These are phyloP conservation scores for Tillus elongatus DNA, from an alignment of 2,888 invertebrate genomes.

Conservation along the genomic window DNA sequence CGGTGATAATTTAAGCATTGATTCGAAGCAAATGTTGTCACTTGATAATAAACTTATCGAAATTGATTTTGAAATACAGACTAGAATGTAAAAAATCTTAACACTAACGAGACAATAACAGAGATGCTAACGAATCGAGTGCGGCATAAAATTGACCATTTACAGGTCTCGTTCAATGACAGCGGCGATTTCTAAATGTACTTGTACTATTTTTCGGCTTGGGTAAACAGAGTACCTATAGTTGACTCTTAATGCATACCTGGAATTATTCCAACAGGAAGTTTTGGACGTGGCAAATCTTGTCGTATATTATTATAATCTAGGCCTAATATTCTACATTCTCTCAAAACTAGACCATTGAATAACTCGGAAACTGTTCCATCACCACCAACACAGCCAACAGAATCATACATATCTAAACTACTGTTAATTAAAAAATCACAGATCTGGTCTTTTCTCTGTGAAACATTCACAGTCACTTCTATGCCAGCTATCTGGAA, in stretches of 20 bases:
- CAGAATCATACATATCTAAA: constrained; percentile 54
- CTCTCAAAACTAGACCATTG: constrained; percentile 58
- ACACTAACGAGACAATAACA: too few species aligned
- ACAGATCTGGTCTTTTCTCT: constrained; percentile 67
- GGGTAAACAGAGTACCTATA: too few species aligned
- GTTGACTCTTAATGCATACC: constrained; percentile 28
- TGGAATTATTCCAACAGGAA: constrained; percentile 55
- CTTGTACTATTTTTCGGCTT: too few species aligned
- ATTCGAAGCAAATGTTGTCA: too few species aligned
- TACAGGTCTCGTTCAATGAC: too few species aligned
- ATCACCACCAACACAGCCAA: constrained; percentile 79
- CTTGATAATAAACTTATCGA: too few species aligned
- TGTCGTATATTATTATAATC: constrained; percentile 47
- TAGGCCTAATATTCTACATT: constrained; percentile 46
- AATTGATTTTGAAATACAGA: too few species aligned
- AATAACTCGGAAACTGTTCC: constrained; percentile 76
- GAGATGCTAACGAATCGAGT: too few species aligned
- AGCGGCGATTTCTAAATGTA: too few species aligned
- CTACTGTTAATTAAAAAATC: constrained; percentile 54
- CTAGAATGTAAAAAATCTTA: too few species aligned
- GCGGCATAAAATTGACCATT: too few species aligned
- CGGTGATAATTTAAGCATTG: too few species aligned
- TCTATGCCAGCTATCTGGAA: constrained; percentile 57
- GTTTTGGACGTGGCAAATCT: constrained; percentile 42
- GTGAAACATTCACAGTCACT: constrained; percentile 58